A percentile compares a stretch with the other conserved stretches of the same genome.
Evolutionary conservation across 2,888 invertebrate species (phyloP).

Genomic region (Phalera bucephala): DNA sequence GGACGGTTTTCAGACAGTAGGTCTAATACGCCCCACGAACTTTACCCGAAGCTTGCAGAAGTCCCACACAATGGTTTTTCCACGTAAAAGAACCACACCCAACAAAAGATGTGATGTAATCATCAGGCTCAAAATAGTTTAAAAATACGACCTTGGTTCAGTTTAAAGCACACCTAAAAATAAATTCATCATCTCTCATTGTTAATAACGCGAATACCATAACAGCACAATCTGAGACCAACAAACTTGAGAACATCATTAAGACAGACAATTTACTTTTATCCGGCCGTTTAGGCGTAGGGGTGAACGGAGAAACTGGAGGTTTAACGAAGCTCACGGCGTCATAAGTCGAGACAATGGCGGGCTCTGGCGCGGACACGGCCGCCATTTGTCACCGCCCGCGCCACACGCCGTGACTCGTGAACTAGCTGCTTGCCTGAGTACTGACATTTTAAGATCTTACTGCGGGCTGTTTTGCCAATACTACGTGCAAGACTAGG

Average conservation of each 20-base stretch:
- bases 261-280: not conserved
- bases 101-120: too few species aligned
- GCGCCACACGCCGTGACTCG: conserved; percentile 16
- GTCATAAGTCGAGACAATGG: conserved; percentile 44
- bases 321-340: conserved; percentile 33
- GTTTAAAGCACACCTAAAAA: too few species aligned
- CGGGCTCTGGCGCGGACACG: conserved; percentile 30
- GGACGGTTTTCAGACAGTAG: too few species aligned
- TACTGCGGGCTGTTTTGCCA: not conserved
- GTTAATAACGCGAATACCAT: too few species aligned
- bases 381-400: conserved; percentile 37
- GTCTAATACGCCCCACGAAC: too few species aligned
- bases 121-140: too few species aligned
- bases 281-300: conserved; percentile 5
- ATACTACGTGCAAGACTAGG: not conserved
- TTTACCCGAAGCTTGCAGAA: too few species aligned
- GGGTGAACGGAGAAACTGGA: conserved; percentile 19
- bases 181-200: too few species aligned
- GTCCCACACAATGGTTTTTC: too few species aligned
- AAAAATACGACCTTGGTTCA: too few species aligned
- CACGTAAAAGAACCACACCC: too few species aligned
- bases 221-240: too few species aligned
- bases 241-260: not conserved
- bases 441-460: not conserved
- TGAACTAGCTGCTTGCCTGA: not conserved